Evolutionary conservation across 92 coral and sea anemone genomes (phyloP), one percentile per base, ranked within the genome.

Genomic region (Metridium senile): DNA sequence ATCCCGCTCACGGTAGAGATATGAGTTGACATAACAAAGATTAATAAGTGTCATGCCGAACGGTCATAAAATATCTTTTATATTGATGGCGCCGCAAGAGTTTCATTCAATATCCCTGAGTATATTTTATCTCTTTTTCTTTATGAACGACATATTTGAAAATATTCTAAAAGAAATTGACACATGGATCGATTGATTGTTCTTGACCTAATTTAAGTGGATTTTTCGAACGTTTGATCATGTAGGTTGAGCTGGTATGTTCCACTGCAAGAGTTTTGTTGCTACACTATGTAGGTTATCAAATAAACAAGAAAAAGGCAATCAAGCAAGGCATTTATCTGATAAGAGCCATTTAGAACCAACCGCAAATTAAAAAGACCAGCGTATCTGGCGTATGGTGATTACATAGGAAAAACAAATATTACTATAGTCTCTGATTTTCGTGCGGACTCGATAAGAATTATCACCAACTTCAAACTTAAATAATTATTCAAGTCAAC

Each of bases 391-490:
- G 13, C 6, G 6, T 39, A 39, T 39, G 4, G 23, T 54, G 59
- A 54, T 54, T 54, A 54, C 49, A 9, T 54, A 54, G 23, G 59
- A 16, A 54, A 54, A 54, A 54, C 59, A 54, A 54, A 54, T 19
- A 54, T 39, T 13, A 9, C 4, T 21, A 26, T 10, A 59, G 22
- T 30, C 22, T 22, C 66, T 22, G 66, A 59, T 7, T 59, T 59
- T 1, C 2, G 1, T 6, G 66, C n/a, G n/a, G n/a, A 10, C 66
- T 59, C 30, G 29, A 26, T 26, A 26, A 6, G 22, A 59, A 59
- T 26, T 59, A 59, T 3, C 66, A 9, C 3, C 4, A 22, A 22
- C 30, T 59, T 22, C 1, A 59, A 22, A 59, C 66, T 22, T 1
- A 2, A 22, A 6, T 59, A 59, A 26, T 26, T 59, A 29, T 26